These are phyloP conservation scores for Candidula unifasciata DNA, from an alignment of 2,888 invertebrate species.

Conservation along the genomic window DNA sequence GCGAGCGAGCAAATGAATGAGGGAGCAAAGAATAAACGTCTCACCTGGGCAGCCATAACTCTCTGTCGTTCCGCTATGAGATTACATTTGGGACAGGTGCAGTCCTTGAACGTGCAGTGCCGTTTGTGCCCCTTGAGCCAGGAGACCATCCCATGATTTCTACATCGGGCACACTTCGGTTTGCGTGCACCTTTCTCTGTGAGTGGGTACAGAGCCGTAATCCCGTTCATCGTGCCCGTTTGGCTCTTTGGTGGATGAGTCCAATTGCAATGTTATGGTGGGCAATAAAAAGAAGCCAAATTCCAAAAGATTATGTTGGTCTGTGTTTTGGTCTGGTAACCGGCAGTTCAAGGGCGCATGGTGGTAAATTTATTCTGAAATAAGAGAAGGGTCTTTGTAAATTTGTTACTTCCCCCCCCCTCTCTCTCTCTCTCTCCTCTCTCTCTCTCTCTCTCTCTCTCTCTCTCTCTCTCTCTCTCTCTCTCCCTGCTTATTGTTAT, in stretches of 20 bases:
- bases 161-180: slow-evolving; percentile 95
- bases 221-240: slow-evolving; percentile 55
- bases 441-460: neutral
- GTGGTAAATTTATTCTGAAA: neutral
- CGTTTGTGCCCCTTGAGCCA: slow-evolving; percentile 96
- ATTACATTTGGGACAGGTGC: slow-evolving; percentile 95
- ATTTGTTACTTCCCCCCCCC: neutral
- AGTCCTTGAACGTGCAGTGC: slow-evolving; percentile 93
- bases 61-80: slow-evolving; percentile 95
- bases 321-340: neutral
- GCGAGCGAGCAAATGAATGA: neutral
- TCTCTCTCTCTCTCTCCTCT: too few relatives aligned
- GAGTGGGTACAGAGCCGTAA: slow-evolving; percentile 70
- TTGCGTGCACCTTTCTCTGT: slow-evolving; percentile 84
- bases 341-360: neutral
- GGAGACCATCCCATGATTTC: slow-evolving; percentile 96
- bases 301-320: neutral
- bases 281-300: neutral
- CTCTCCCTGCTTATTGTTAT: too few relatives aligned
- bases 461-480: neutral
- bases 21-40: neutral
- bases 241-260: slow-evolving; percentile 34
- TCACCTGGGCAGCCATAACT: slow-evolving; percentile 94
- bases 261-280: neutral
- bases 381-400: neutral